Conservation (phyloP, 2,113 vertebrate genomes). For the rabbit (Oryctolagus cuniculus) region DNA sequence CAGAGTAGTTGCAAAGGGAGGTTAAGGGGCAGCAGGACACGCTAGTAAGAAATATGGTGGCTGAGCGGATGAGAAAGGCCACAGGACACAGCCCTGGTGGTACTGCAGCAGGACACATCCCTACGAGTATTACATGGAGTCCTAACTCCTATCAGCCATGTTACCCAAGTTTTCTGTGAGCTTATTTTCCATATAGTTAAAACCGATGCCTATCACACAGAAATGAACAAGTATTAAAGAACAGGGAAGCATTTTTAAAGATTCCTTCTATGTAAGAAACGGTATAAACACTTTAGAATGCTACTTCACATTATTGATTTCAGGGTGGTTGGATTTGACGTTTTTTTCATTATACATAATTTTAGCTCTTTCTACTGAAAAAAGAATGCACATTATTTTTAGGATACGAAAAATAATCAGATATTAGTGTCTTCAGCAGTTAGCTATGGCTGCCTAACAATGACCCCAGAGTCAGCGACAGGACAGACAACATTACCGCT, state of each 20-base stretch:
- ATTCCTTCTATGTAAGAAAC: not conserved
- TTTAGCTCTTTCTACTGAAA: not conserved
- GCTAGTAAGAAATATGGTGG: not conserved
- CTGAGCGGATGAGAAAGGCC: no score
- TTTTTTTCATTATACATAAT: not conserved
- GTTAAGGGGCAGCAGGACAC: not conserved
- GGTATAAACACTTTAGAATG: not conserved
- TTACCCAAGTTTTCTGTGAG: not conserved
- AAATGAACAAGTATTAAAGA: not conserved
- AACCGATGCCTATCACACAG: not conserved
- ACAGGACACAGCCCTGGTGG: not conserved
- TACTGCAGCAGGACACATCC: no score
- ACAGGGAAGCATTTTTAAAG: not conserved
- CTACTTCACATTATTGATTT: not conserved
- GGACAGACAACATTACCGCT: not conserved
- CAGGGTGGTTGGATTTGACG: not conserved
- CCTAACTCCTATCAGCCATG: not conserved
- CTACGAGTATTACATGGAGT: not conserved
- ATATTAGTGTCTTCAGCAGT: not conserved
- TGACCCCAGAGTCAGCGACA: not conserved
- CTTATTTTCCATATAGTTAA: not conserved
- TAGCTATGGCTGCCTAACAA: constrained; percentile 19
- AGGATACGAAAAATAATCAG: not conserved
- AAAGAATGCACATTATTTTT: not conserved
- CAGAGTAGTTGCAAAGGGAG: not conserved